These are phyloP conservation scores for Hemitrygon akajei DNA, from an alignment of 2,797 vertebrate species.

Conservation along the genomic window DNA sequence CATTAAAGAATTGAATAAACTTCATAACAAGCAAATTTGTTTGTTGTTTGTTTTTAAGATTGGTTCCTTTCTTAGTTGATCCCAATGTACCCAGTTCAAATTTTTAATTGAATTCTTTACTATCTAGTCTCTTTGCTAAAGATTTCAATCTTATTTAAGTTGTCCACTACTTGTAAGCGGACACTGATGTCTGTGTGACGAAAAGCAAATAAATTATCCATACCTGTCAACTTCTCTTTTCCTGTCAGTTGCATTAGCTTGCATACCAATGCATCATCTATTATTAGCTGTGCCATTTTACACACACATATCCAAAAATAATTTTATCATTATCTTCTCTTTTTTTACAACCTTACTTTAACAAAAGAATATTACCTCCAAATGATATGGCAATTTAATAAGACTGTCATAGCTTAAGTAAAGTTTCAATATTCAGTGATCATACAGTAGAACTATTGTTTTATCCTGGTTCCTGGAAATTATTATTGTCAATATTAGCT, in stretches of 20 bases:
- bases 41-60: not conserved
- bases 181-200: not conserved
- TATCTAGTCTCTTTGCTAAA: not conserved
- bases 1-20: not conserved
- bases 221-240: not conserved
- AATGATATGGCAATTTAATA: not conserved
- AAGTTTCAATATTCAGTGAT: not conserved
- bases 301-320: not conserved
- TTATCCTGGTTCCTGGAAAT: not conserved
- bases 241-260: not conserved
- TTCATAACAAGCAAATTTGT: not conserved
- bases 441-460: not conserved
- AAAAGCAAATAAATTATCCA: not conserved
- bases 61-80: not conserved
- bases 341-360: not conserved
- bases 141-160: not conserved
- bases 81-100: not conserved
- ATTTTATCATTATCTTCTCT: not conserved
- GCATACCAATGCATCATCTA: not conserved
- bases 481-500: not conserved
- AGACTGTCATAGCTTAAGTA: not conserved
- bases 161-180: not conserved
- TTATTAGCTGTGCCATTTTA: not conserved
- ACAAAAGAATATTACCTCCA: not conserved
- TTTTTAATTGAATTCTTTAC: not conserved